phyloP scores from a whole-genome alignment of 2,113 vertebrate genomes.

The Lampris incognitus region DNA sequence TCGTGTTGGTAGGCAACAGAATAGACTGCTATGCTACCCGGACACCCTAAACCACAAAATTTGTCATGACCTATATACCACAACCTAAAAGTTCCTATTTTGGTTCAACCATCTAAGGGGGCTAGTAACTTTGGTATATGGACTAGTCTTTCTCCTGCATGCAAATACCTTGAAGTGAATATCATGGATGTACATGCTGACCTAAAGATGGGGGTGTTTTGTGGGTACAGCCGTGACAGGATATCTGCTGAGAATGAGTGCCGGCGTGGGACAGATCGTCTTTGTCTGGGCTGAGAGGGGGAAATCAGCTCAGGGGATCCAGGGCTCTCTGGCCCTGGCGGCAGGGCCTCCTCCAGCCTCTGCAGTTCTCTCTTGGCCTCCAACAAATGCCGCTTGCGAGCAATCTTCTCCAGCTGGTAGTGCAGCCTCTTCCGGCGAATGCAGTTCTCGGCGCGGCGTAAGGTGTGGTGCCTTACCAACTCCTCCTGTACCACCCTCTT shows the following conservation, averaged over 20 bases:
- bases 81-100: no score
- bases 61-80: no score
- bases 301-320: conserved; percentile 53
- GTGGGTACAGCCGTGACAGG: conserved; percentile 82
- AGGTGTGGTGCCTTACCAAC: conserved; percentile 81
- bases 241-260: conserved; percentile 81
- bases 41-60: no score
- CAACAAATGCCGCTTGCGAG: conserved; percentile 87
- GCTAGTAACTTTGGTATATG: no score
- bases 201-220: conserved; percentile 81
- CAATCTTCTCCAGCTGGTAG: conserved; percentile 88
- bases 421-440: conserved; percentile 84
- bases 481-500: conserved; percentile 87
- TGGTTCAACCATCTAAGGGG: no score
- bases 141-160: background rate
- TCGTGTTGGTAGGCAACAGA: no score
- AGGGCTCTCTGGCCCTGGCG: conserved; percentile 63
- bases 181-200: conserved; percentile 38
- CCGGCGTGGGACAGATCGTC: conserved; percentile 53
- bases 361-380: conserved; percentile 89
- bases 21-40: no score
- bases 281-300: conserved; percentile 44
- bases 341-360: conserved; percentile 81
- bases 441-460: conserved; percentile 83
- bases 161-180: background rate